Conservation (phyloP, 2,797 vertebrate genomes). For the Poeciliopsis gracilis region DNA sequence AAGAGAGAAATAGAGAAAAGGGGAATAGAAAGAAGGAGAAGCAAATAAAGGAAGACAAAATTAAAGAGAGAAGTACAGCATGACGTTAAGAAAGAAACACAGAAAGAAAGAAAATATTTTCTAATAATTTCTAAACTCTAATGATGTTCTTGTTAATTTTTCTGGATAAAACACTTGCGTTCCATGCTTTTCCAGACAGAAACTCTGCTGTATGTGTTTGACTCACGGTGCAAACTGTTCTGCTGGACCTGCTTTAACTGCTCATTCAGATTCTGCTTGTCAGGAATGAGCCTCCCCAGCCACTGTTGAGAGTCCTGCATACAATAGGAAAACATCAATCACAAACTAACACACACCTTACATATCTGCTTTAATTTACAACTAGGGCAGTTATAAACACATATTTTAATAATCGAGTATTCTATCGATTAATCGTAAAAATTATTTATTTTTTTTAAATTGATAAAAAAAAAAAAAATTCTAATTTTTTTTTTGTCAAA, state of each 20-base stretch:
- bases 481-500: no score
- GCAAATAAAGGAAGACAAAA: no score
- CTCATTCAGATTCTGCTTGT: conserved; percentile 94
- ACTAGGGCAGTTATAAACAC: no score
- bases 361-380: not conserved
- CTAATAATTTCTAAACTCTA: not conserved
- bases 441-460: no score
- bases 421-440: no score
- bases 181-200: not conserved
- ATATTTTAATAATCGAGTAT: no score
- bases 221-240: conserved; percentile 95
- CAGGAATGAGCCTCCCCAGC: conserved; percentile 94
- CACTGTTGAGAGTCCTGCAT: conserved; percentile 95
- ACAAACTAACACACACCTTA: not conserved
- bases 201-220: not conserved
- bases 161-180: not conserved
- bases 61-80: no score
- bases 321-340: not conserved
- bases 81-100: not conserved
- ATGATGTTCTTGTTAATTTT: not conserved
- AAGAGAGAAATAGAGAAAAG: no score
- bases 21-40: no score
- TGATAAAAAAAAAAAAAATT: no score
- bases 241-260: conserved; percentile 97
- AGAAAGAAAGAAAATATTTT: not conserved